A percentile compares a stretch with the other conserved stretches of the same genome.
phyloP scores from a whole-genome alignment of 2,888 invertebrate species.

The Eumacrocentrus americanus region DNA sequence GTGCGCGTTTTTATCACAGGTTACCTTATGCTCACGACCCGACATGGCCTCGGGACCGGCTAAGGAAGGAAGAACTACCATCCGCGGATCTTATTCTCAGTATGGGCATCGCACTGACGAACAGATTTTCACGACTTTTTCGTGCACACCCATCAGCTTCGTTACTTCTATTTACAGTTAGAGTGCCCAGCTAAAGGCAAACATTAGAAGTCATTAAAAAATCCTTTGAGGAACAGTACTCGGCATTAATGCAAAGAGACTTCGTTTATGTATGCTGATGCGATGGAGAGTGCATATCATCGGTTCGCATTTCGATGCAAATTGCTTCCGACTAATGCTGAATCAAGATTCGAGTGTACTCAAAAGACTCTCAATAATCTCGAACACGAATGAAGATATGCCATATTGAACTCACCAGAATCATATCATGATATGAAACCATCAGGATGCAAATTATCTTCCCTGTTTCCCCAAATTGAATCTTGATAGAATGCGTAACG shows the following conservation, averaged over 20 bases:
- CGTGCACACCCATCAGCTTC: background rate
- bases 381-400: conserved; percentile 3
- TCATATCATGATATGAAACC: too few species aligned
- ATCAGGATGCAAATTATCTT: background rate
- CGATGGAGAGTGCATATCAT: conserved; percentile 31
- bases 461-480: background rate
- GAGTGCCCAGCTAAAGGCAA: background rate
- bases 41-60: conserved; percentile 3
- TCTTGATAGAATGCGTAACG: background rate
- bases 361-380: conserved; percentile 16
- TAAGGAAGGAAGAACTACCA: conserved; percentile 11
- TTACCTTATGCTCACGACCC: conserved; percentile 22
- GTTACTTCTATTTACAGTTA: background rate
- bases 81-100: conserved; percentile 3
- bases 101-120: background rate
- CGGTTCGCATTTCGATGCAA: conserved; percentile 49
- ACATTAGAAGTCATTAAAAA: background rate
- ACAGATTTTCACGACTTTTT: background rate
- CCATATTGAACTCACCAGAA: too few species aligned
- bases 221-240: background rate
- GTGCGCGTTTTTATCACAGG: conserved; percentile 17
- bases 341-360: conserved; percentile 14
- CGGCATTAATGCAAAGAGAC: conserved; percentile 1
- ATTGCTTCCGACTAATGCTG: conserved; percentile 39
- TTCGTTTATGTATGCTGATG: conserved; percentile 9